Percentiles rank a stretch among this genome's conserved stretches.
Evolutionary conservation across 2,888 invertebrate species (phyloP).

Genomic region (Chymomyza procnemis): DNA sequence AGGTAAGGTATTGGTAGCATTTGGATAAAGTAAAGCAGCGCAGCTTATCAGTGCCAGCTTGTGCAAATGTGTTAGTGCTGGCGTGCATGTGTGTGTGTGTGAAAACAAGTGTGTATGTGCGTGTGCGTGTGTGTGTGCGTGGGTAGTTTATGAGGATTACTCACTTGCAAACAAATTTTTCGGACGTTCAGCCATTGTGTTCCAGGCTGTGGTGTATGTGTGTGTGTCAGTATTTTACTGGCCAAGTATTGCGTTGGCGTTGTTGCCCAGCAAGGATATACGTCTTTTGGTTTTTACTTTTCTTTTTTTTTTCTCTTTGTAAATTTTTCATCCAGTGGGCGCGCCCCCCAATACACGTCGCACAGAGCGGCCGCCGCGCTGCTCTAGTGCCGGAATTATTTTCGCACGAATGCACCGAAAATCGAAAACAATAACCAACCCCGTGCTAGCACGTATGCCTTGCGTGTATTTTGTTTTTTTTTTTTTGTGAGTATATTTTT

Average conservation of each 20-base stretch:
- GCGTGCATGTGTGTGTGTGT: neutral
- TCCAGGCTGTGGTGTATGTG: neutral
- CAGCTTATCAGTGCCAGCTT: neutral
- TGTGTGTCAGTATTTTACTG: conserved; percentile 16
- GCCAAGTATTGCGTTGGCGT: conserved; percentile 29
- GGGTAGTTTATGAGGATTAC: conserved; percentile 44
- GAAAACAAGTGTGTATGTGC: conserved; percentile 13
- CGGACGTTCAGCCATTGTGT: conserved; percentile 77
- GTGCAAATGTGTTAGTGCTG: conserved; percentile 11
- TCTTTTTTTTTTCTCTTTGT: neutral
- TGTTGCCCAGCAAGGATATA: conserved; percentile 29
- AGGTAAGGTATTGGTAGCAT: neutral
- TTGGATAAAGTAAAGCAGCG: neutral
- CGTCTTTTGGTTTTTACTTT: conserved; percentile 15
- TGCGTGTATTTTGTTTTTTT: conserved; percentile 24
- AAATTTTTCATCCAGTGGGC: conserved; percentile 56
- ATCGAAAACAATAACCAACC: conserved; percentile 34
- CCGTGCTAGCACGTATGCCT: conserved; percentile 25
- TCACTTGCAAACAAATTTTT: conserved; percentile 76
- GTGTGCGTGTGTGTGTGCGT: conserved; percentile 38
- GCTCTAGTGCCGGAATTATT: conserved; percentile 44
- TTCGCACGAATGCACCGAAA: conserved; percentile 38
- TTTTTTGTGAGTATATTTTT: conserved; percentile 24
- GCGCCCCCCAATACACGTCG: conserved; percentile 64
- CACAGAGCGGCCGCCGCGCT: conserved; percentile 10